Evolutionary conservation across 2,888 invertebrate genomes (phyloP).

Genomic region (Teleiodes luculella): DNA sequence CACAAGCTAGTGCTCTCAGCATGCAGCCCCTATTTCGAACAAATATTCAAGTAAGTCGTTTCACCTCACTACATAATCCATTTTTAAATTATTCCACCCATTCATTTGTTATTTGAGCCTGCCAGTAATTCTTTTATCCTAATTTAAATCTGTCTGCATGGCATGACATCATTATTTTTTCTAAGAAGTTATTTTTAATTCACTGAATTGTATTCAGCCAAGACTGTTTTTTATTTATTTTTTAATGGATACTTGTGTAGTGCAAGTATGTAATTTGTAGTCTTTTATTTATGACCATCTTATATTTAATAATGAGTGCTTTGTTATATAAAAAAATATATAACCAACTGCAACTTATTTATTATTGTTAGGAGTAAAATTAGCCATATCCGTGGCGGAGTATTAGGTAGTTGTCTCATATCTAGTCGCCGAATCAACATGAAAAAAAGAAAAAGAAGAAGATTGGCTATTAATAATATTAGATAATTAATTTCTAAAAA

Average conservation of each 20-base stretch:
- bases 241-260: neutral
- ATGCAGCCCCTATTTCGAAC: slow-evolving; percentile 87
- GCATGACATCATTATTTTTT: slow-evolving; percentile 67
- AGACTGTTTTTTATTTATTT: slow-evolving; percentile 36
- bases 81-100: neutral
- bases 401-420: too few relatives aligned
- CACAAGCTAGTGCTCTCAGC: slow-evolving; percentile 86
- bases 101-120: slow-evolving; percentile 14
- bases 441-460: too few relatives aligned
- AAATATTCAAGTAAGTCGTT: slow-evolving; percentile 79
- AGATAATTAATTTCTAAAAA: slow-evolving; percentile 36
- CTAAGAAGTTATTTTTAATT: slow-evolving; percentile 57
- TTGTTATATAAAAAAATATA: slow-evolving; percentile 42
- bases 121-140: slow-evolving; percentile 21
- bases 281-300: neutral
- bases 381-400: too few relatives aligned
- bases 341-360: slow-evolving; percentile 22
- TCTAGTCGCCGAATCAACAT: too few relatives aligned
- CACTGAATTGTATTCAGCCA: slow-evolving; percentile 45
- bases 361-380: too few relatives aligned
- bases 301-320: neutral
- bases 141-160: slow-evolving; percentile 44
- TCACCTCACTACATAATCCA: neutral
- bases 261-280: neutral
- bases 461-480: slow-evolving; percentile 31